phyloP scores from a whole-genome alignment of 2,797 vertebrate genomes.

The Phrynocephalus forsythii region DNA sequence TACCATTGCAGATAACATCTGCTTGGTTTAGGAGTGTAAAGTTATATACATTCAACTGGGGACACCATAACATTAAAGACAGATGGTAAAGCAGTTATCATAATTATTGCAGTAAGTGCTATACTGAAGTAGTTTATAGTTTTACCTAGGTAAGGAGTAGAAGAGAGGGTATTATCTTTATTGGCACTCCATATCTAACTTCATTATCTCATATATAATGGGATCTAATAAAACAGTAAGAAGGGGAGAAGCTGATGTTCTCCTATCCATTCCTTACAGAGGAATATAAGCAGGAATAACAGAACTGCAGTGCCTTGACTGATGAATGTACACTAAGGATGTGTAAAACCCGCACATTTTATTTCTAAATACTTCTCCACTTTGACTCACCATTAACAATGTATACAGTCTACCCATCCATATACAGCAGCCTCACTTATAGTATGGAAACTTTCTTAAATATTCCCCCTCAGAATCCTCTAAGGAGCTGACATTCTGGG shows the following conservation, averaged over 20 bases:
- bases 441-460: too few relatives aligned
- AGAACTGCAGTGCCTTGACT: neutral
- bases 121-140: constrained; percentile 64
- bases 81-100: constrained; percentile 75
- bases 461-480: too few relatives aligned
- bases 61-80: constrained; percentile 68
- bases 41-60: constrained; percentile 67
- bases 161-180: constrained; percentile 60
- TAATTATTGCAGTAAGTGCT: constrained; percentile 74
- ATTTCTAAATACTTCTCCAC: neutral
- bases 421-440: too few relatives aligned
- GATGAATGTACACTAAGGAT: neutral
- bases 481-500: too few relatives aligned
- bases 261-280: constrained; percentile 51
- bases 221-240: constrained; percentile 55
- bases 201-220: constrained; percentile 66
- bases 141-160: constrained; percentile 70
- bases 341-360: neutral
- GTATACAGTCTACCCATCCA: too few relatives aligned
- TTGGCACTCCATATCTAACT: constrained; percentile 68
- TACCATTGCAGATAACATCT: constrained; percentile 62
- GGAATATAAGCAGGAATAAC: constrained; percentile 54
- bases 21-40: constrained; percentile 67
- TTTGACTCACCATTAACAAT: neutral
- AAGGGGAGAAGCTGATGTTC: constrained; percentile 45